Evolutionary conservation across 2,797 vertebrate genomes (phyloP), one percentile per base, ranked within the genome.

Genomic region (Adelosebastes latens): DNA sequence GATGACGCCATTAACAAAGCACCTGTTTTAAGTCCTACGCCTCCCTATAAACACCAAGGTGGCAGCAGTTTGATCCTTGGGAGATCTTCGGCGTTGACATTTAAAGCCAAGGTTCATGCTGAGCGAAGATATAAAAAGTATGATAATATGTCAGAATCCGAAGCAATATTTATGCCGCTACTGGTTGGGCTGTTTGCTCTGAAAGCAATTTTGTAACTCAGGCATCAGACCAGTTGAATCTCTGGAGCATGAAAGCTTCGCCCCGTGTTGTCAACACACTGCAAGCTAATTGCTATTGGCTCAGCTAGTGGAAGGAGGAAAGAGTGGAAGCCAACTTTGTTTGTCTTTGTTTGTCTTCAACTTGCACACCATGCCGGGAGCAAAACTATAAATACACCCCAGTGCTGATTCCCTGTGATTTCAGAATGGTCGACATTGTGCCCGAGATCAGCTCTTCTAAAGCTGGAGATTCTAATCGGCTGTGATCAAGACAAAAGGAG

Each of bases 231-330:
- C 52, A 31, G 56, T 60, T 67, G 31, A 68, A 58, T 75, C 52
- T 75, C 52, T 22, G 60, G 49, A 71, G 77, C 80, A 58, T 49
- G 25, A 76, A 70, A 29, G 31, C 36, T 18, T 77, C 24, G 36
- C 49, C 61, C 31, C 20, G 13, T 12, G 34, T 36, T 79, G 34
- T 82, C 70, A 77, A 75, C 76, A 79, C 79, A 79, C 67, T 71
- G 27, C 58, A 56, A 29, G 75, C 79, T 88, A 80, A 84, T 81
- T 77, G 60, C 66, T 79, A 29, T 76, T 81, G 72, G 79, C 85
- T 79, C 18, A 3, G 64, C 71, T 22, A 24, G 65, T 68, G 27
- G 66, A 75, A 63, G 29, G 18, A 60, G 49, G 59, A 46, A 42
- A 62, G 20, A 59, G 14, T 4, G 8, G n/a, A 65, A 65, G 67